Evolutionary conservation across 2,888 invertebrate genomes (phyloP).

Genomic region (Craniophora ligustri): DNA sequence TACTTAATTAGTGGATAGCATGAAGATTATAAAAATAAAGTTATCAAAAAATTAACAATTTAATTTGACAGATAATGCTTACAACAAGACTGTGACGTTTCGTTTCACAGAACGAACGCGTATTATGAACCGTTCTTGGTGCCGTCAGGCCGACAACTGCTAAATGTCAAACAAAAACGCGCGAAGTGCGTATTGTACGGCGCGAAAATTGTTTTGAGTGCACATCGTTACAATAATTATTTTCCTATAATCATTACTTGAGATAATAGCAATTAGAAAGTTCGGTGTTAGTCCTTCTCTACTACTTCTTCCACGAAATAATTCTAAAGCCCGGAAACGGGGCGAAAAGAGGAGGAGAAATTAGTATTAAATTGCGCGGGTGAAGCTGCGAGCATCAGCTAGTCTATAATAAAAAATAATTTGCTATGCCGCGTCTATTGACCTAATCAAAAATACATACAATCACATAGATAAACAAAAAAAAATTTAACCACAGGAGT

Average conservation of each 20-base stretch:
- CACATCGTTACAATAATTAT: slow-evolving; percentile 21
- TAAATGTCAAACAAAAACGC: slow-evolving; percentile 65
- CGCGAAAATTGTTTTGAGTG: slow-evolving; percentile 61
- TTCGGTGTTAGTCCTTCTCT: no score
- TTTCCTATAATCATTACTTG: neutral
- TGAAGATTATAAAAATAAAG: slow-evolving; percentile 19
- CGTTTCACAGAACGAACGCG: slow-evolving; percentile 67
- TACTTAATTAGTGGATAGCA: slow-evolving; percentile 29
- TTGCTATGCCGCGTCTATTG: no score
- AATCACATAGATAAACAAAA: no score
- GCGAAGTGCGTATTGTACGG: slow-evolving; percentile 62
- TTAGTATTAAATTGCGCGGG: no score
- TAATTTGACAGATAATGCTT: slow-evolving; percentile 58
- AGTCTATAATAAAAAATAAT: no score
- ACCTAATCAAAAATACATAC: no score
- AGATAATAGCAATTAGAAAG: neutral
- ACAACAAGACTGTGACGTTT: slow-evolving; percentile 71
- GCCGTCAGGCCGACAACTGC: slow-evolving; percentile 81
- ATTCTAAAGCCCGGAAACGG: no score
- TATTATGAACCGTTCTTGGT: slow-evolving; percentile 64
- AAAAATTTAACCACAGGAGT: no score
- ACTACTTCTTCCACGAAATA: no score
- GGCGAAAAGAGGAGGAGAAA: no score
- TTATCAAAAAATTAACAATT: slow-evolving; percentile 32
- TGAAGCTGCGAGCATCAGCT: no score